A percentile compares a stretch with the other conserved stretches of the same genome.
These are phyloP conservation scores for Lepidocyrtoides sp. DNA, from an alignment of 2,888 invertebrate genomes.

Conservation along the genomic window DNA sequence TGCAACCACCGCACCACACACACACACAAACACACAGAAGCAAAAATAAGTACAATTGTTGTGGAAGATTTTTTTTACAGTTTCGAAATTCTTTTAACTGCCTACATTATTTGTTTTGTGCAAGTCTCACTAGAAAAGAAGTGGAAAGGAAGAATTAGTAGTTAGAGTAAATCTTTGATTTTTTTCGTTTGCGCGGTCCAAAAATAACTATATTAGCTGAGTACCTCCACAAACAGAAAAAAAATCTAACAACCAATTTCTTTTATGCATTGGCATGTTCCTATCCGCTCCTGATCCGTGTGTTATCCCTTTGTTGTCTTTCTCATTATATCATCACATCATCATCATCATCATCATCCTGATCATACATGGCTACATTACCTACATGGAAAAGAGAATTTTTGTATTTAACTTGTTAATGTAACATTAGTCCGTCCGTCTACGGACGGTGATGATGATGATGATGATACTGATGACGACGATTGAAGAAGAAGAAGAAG, in stretches of 20 bases:
- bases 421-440: slow-evolving; percentile 18
- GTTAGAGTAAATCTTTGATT: slow-evolving; percentile 72
- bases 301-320: slow-evolving; percentile 50
- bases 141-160: slow-evolving; percentile 40
- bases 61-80: slow-evolving; percentile 16
- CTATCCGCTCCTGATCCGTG: slow-evolving; percentile 40
- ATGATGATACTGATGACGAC: background rate
- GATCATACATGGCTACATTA: background rate
- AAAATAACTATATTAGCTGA: slow-evolving; percentile 15
- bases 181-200: slow-evolving; percentile 69
- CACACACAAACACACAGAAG: background rate
- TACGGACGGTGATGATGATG: background rate
- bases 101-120: slow-evolving; percentile 31
- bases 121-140: background rate
- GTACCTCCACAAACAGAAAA: background rate
- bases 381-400: slow-evolving; percentile 19
- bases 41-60: slow-evolving; percentile 14
- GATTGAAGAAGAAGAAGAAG: background rate
- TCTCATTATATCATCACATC: slow-evolving; percentile 46
- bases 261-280: slow-evolving; percentile 41
- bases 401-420: slow-evolving; percentile 51
- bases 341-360: background rate
- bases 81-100: slow-evolving; percentile 14
- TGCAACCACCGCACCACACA: background rate
- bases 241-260: background rate